Conservation (phyloP, 1,140 invertebrate genomes). For the Philotrypesis tridentata region DNA sequence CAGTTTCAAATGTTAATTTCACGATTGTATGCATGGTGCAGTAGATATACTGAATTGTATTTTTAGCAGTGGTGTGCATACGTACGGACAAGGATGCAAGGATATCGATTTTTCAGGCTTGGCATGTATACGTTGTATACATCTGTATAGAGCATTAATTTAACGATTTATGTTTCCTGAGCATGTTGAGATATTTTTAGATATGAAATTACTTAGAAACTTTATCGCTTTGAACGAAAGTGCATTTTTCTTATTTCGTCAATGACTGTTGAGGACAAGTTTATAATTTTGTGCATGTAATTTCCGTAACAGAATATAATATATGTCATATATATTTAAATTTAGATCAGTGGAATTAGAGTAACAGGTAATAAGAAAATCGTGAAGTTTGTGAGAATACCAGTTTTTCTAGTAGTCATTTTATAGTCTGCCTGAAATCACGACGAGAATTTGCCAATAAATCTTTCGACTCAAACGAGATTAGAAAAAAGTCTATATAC, state of each 20-base stretch:
- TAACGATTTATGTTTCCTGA: background rate
- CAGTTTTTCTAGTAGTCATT: background rate
- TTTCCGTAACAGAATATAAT: too few species aligned
- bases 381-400: background rate
- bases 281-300: too few species aligned
- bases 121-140: too few species aligned
- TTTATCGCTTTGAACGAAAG: too few species aligned
- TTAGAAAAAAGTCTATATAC: background rate
- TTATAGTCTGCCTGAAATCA: background rate
- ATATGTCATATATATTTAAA: too few species aligned
- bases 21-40: background rate
- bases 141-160: background rate
- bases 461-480: background rate
- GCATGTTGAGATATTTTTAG: background rate
- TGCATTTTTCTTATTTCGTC: too few species aligned
- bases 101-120: background rate
- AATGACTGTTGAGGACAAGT: too few species aligned
- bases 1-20: too few species aligned
- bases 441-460: background rate
- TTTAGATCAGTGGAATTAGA: too few species aligned
- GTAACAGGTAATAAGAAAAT: too few species aligned
- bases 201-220: background rate
- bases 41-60: background rate
- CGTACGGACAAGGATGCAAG: background rate
- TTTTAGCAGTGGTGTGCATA: too few species aligned